These are phyloP conservation scores for Portunus trituberculatus DNA, from an alignment of 1,140 invertebrate species.

Conservation along the genomic window DNA sequence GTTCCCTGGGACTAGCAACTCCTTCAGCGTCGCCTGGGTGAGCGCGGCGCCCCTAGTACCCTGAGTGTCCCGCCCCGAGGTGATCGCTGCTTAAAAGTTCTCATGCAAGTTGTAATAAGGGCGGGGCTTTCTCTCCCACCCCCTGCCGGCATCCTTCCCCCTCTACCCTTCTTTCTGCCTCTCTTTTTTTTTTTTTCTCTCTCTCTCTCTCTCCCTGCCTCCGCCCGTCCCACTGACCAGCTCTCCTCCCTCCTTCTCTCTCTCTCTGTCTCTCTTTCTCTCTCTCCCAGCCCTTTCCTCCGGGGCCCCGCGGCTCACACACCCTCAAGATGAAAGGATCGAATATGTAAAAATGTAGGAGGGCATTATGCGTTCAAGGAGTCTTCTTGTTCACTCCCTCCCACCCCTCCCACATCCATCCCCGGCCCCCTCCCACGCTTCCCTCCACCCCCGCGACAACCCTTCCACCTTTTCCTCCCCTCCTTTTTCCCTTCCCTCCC, in stretches of 20 bases:
- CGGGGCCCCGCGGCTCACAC: slow-evolving; percentile 36
- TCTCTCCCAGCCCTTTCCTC: neutral
- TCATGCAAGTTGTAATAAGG: no score
- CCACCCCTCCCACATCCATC: neutral
- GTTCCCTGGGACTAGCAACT: no score
- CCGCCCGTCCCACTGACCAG: neutral
- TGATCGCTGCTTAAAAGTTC: no score
- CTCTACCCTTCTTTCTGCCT: neutral
- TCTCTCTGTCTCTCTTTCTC: neutral
- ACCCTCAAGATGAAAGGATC: slow-evolving; percentile 67
- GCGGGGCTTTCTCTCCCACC: no score
- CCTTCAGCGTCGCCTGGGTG: no score
- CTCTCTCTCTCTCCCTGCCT: neutral
- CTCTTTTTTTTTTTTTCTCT: neutral
- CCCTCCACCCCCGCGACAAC: neutral
- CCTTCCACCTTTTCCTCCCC: neutral
- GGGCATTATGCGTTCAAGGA: slow-evolving; percentile 61
- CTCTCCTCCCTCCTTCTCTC: neutral
- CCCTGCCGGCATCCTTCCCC: neutral
- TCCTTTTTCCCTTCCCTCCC: neutral
- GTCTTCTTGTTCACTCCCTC: slow-evolving; percentile 42
- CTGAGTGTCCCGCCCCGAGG: no score
- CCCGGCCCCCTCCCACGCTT: neutral
- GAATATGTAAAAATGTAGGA: slow-evolving; percentile 70
- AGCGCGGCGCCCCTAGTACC: no score